Percentiles rank a stretch among this genome's conserved stretches.
phyloP scores from a whole-genome alignment of 2,797 vertebrate species.

The Thamnophis elegans region DNA sequence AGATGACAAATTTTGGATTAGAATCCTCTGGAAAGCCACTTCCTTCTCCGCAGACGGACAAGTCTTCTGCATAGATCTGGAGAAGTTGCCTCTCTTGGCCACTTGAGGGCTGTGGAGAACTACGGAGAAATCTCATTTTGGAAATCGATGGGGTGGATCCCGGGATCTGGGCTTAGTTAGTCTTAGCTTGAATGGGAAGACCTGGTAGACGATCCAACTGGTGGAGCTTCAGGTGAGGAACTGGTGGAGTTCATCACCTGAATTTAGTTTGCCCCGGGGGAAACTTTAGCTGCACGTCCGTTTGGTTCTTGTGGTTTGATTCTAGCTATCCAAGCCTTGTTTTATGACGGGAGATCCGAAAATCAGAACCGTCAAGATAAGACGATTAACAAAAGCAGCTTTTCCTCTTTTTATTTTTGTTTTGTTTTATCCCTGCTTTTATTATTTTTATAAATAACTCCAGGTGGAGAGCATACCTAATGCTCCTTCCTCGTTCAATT shows the following conservation, averaged over 20 bases:
- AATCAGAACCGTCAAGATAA: not conserved
- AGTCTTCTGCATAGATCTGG: not conserved
- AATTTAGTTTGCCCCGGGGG: not conserved
- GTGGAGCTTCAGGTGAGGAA: not conserved
- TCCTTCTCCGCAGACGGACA: no score
- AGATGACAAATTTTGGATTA: not conserved
- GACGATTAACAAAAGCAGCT: not conserved
- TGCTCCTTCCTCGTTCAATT: not conserved
- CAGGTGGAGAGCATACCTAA: not conserved
- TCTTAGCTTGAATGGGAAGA: not conserved
- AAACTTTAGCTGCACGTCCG: accelerated
- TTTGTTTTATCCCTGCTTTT: not conserved
- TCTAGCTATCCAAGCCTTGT: not conserved
- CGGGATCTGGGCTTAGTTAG: not conserved
- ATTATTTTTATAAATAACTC: not conserved
- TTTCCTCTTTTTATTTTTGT: not conserved
- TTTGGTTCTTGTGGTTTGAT: not conserved
- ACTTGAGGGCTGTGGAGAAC: constrained; percentile 20
- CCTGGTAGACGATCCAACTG: not conserved
- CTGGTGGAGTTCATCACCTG: not conserved
- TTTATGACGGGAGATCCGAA: not conserved
- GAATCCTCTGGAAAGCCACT: not conserved
- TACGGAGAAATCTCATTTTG: not conserved
- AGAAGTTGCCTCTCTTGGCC: not conserved
- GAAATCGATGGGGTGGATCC: not conserved